Evolutionary conservation across 2,888 invertebrate species (phyloP), one percentile per base, ranked within the genome.

Genomic region (Meganola albula): DNA sequence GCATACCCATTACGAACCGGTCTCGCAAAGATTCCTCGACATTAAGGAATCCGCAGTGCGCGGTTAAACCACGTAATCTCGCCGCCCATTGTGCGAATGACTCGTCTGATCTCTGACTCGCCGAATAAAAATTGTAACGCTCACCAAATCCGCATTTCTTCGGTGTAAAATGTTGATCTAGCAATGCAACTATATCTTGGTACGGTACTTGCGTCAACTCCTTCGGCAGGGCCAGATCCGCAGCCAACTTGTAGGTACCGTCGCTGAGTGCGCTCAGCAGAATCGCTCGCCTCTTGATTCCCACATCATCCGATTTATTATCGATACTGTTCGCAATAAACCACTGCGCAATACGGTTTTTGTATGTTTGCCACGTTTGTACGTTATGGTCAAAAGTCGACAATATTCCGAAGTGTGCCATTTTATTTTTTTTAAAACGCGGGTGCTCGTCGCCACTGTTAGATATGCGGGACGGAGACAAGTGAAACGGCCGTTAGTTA

Each of bases 241-340:
- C 22, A 7, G 48, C 48, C 4, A 53, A 13, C 13, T 48, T 34
- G 21, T 36, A 44, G 0, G 52, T 41, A 1, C 12, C 11, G 10
- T 53, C 55, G 2, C 10, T 31, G 12, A 53, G 36, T 24, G 52
- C 42, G 11, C 46, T 52, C 6, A 50, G 22, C 4, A 51, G 12
- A 2, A 52, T 46, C 10, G 34, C 41, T 14, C 30, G 24, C 14
- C 35, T 24, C 10, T 45, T 45, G 4, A 13, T 21, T 12, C 27
- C 35, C 2, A 36, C 14, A 6, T 27, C 10, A 20, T 50, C 46
- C 16, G 28, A 32, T 9, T 9, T 10, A 9, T 28, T 31, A n/a
- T 21, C 25, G 6, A 50, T 37, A 4, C 44, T 35, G 7, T 49
- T 53, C 1, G 43, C 46, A 10, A 48, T 40, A 25, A 43, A 50